phyloP scores from a whole-genome alignment of 2,888 invertebrate genomes.

The Spatulosminthurus flaviceps region DNA sequence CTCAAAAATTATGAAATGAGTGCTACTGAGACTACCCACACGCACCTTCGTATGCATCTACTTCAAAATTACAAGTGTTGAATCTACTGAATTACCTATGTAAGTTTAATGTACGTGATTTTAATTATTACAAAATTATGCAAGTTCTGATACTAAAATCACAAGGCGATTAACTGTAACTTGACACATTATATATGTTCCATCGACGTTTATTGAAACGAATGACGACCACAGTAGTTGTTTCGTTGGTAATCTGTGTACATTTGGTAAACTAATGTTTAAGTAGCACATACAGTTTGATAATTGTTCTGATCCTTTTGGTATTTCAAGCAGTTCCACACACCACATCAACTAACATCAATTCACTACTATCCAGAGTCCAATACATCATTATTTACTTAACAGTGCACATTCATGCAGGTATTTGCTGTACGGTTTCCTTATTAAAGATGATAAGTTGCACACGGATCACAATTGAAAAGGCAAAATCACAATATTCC shows the following conservation, averaged over 20 bases:
- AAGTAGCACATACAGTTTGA: constrained; percentile 9
- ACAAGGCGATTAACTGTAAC: too few relatives aligned
- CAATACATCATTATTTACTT: not conserved
- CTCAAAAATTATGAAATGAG: too few relatives aligned
- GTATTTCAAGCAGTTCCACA: constrained; percentile 4
- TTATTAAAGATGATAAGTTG: constrained; percentile 17
- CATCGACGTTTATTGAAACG: constrained; percentile 13
- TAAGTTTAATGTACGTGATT: too few relatives aligned
- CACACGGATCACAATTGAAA: constrained; percentile 23
- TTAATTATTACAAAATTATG: too few relatives aligned
- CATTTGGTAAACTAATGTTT: not conserved
- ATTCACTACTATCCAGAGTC: not conserved
- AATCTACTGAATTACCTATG: too few relatives aligned
- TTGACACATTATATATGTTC: too few relatives aligned
- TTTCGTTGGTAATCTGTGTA: not conserved
- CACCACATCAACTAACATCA: not conserved
- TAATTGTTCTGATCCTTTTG: not conserved
- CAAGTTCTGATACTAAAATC: too few relatives aligned
- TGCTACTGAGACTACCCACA: too few relatives aligned
- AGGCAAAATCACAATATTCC: constrained; percentile 23
- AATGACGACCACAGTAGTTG: not conserved
- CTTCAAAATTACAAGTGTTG: too few relatives aligned
- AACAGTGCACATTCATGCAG: not conserved
- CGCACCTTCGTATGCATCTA: too few relatives aligned
- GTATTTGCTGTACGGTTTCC: not conserved